These are phyloP conservation scores for Meghimatium bilineatum DNA, from an alignment of 2,888 invertebrate genomes.

Conservation along the genomic window DNA sequence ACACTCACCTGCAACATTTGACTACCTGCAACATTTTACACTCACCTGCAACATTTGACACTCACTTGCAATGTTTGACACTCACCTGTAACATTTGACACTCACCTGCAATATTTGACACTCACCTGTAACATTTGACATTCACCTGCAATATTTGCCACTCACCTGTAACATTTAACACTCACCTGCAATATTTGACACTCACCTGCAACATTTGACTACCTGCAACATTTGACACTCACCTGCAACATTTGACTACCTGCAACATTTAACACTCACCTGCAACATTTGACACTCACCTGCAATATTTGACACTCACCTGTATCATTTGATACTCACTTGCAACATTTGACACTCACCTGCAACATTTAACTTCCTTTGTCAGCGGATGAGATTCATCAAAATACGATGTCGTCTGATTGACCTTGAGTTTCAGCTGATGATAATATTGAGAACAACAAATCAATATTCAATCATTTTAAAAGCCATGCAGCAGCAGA, in stretches of 20 bases:
- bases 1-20: background rate
- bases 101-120: background rate
- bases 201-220: background rate
- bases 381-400: background rate
- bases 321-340: background rate
- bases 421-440: background rate
- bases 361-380: conserved; percentile 14
- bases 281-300: background rate
- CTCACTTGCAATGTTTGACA: too few relatives aligned
- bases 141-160: background rate
- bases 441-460: background rate
- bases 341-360: background rate
- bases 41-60: background rate
- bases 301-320: background rate
- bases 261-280: background rate
- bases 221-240: background rate
- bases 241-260: background rate
- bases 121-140: background rate
- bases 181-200: background rate
- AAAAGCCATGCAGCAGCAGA: too few relatives aligned
- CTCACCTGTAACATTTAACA: background rate
- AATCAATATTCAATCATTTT: too few relatives aligned
- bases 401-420: background rate
- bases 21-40: background rate
- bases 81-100: background rate